Evolutionary conservation across 2,888 invertebrate species (phyloP).

Genomic region (Eupithecia centaureata): DNA sequence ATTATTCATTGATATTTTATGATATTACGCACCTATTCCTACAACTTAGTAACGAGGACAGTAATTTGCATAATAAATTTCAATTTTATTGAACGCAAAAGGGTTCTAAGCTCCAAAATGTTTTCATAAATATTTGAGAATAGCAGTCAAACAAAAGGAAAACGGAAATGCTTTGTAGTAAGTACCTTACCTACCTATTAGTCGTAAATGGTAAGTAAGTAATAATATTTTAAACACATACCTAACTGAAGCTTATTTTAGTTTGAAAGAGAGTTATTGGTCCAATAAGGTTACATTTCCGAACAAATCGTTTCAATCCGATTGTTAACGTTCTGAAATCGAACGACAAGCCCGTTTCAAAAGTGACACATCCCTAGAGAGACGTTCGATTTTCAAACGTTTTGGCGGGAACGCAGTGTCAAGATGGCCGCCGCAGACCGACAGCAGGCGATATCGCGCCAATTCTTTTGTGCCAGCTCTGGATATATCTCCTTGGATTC

Average conservation of each 20-base stretch:
- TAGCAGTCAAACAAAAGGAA: slow-evolving; percentile 19
- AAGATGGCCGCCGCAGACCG: slow-evolving; percentile 56
- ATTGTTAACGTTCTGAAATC: slow-evolving; percentile 72
- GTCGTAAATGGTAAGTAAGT: neutral
- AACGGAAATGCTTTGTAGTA: slow-evolving; percentile 16
- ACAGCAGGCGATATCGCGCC: slow-evolving; percentile 69
- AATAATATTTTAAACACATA: neutral
- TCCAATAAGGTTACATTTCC: slow-evolving; percentile 39
- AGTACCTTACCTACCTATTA: neutral
- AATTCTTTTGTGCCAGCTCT: slow-evolving; percentile 72
- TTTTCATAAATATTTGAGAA: slow-evolving; percentile 41
- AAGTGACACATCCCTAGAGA: slow-evolving; percentile 57
- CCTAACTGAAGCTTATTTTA: neutral
- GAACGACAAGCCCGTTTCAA: slow-evolving; percentile 53
- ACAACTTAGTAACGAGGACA: slow-evolving; percentile 44
- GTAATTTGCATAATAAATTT: slow-evolving; percentile 46
- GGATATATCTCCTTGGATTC: slow-evolving; percentile 65
- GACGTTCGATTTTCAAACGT: slow-evolving; percentile 53
- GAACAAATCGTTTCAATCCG: slow-evolving; percentile 56
- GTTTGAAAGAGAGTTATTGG: slow-evolving; percentile 31
- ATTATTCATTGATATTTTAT: slow-evolving; percentile 43
- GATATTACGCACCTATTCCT: slow-evolving; percentile 33
- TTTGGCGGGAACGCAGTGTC: slow-evolving; percentile 46
- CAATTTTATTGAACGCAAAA: slow-evolving; percentile 44
- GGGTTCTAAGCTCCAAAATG: slow-evolving; percentile 41